A percentile compares a stretch with the other conserved stretches of the same genome.
Evolutionary conservation across 2,888 invertebrate genomes (phyloP).

Genomic region (Agrypnus murinus): DNA sequence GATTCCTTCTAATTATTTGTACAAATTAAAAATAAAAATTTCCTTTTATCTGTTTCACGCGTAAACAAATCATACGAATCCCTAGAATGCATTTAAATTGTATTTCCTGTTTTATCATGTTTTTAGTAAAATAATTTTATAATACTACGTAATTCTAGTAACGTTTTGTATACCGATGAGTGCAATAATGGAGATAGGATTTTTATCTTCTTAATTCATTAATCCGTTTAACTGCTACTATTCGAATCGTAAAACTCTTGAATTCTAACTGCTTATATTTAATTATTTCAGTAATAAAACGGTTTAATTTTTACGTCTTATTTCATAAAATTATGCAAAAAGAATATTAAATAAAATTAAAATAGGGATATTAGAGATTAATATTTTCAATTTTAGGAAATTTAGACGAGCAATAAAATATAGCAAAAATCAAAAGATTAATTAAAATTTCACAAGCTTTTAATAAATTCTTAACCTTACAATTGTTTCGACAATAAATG

Average conservation of each 20-base stretch:
- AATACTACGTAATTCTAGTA: background rate
- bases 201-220: constrained; percentile 1
- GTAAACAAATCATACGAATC: background rate
- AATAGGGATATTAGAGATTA: too few relatives aligned
- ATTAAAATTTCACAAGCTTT: too few relatives aligned
- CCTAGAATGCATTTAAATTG: background rate
- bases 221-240: constrained; percentile 5
- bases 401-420: too few relatives aligned
- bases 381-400: too few relatives aligned
- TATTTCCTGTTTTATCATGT: background rate
- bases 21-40: background rate
- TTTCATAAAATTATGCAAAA: background rate
- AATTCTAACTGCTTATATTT: background rate
- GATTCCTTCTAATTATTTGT: background rate
- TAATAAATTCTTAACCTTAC: too few relatives aligned
- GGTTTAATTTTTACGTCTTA: background rate
- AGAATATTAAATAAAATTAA: too few relatives aligned
- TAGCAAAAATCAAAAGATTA: too few relatives aligned
- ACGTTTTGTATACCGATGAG: background rate
- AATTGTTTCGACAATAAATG: too few relatives aligned
- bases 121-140: background rate
- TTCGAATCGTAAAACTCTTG: constrained; percentile 7
- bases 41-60: background rate
- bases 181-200: background rate
- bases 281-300: constrained; percentile 14